Evolutionary conservation across 1,140 invertebrate species (phyloP), one percentile per base, ranked within the genome.

Genomic region (Drosophila virilis): DNA sequence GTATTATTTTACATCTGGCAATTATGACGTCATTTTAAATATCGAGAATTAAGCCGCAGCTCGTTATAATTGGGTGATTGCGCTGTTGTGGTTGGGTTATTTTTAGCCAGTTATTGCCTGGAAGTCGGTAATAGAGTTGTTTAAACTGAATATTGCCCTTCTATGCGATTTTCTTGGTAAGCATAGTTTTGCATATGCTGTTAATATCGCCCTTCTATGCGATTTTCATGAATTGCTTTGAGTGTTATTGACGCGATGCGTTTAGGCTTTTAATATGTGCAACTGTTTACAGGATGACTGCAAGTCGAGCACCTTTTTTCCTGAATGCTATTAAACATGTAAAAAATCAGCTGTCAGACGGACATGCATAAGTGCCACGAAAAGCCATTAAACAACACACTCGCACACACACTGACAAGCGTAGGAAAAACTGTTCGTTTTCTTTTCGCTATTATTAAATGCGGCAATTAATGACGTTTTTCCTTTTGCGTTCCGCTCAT

Each of bases 391-490:
- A 59, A 60, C 45, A 59, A 64, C 50, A 72, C 22, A 52, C 51
- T 35, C n/a, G 43, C 15, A 15, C 52, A 58, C 0, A 38, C 33
- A 15, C 12, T 32, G 8, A 13, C 32, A 48, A 15, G 13, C 8
- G 28, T 10, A 8, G 6, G 22, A 22, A 54, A 48, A 64, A 32
- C 13, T 55, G 37, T 57, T 72, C 45, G 45, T 13, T 74, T 77
- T 69, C 40, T 38, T 52, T 69, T 57, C 32, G 45, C 42, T 62
- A 59, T 45, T 67, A 45, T 74, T 58, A 37, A 74, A 54, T 67
- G 40, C 64, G 52, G 62, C 64, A 73, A 89, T 83, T 89, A 80
- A 83, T 88, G 83, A 88, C 83, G 83, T 85, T 80, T 84, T 74
- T 58, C 42, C 40, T 35, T 28, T 13, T 22, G 37, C 22, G 51